Evolutionary conservation across 23 tunicate genomes (phyloP).

Genomic region (Halocynthia aurantium): DNA sequence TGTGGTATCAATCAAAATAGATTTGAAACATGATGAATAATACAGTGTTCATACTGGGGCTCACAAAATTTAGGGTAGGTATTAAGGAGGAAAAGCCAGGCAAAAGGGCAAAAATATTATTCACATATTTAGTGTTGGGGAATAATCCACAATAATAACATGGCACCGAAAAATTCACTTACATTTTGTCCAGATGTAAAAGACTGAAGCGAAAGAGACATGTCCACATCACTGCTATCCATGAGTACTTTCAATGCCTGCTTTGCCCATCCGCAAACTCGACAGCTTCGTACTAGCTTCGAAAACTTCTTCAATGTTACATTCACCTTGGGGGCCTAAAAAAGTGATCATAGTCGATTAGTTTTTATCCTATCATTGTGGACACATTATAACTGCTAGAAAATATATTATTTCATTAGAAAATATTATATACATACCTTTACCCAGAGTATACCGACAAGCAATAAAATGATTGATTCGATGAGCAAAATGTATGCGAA

Average conservation of each 20-base stretch:
- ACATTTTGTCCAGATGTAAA: not conserved
- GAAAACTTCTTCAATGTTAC: not conserved
- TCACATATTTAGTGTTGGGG: not conserved
- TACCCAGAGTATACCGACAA: constrained; percentile 57
- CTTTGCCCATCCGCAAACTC: constrained; percentile 1
- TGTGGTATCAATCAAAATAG: too few relatives aligned
- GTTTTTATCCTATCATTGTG: not conserved
- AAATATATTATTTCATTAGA: not conserved
- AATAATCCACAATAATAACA: not conserved
- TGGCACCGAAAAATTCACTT: not conserved
- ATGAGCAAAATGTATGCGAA: constrained; percentile 47
- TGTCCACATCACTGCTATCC: not conserved
- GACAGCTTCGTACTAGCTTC: not conserved
- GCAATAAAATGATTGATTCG: constrained; percentile 38
- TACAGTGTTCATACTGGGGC: too few relatives aligned
- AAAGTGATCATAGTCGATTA: not conserved
- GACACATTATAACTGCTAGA: not conserved
- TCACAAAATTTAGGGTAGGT: too few relatives aligned
- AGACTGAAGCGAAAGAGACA: constrained; percentile 12
- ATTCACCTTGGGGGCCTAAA: constrained; percentile 2
- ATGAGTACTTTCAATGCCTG: constrained; percentile 4
- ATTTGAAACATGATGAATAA: too few relatives aligned
- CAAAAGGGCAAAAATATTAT: not conserved
- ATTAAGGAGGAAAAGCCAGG: too few relatives aligned
- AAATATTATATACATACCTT: constrained; percentile 10